A percentile compares a stretch with the other conserved stretches of the same genome.
Conservation (phyloP, 2,797 vertebrate genomes). For the Gambelia wislizenii region DNA sequence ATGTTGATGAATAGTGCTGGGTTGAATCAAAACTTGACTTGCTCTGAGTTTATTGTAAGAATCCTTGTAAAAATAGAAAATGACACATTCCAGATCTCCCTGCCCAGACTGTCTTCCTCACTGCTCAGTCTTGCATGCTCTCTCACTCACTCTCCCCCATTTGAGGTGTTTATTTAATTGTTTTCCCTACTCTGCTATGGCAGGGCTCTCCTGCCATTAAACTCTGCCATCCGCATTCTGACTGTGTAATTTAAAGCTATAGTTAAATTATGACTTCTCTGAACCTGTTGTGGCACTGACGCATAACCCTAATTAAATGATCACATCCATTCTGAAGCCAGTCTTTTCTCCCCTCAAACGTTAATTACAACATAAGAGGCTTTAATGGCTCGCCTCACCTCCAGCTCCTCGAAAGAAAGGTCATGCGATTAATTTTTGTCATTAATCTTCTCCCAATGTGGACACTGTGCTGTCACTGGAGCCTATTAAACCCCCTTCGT, state of each 20-base stretch:
- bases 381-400: slow-evolving; percentile 95
- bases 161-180: slow-evolving; percentile 81
- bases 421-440: slow-evolving; percentile 92
- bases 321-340: slow-evolving; percentile 90
- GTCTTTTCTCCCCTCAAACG: slow-evolving; percentile 88
- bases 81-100: neutral
- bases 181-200: slow-evolving; percentile 72
- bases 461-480: slow-evolving; percentile 87
- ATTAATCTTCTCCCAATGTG: slow-evolving; percentile 93
- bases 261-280: slow-evolving; percentile 89
- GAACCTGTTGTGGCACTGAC: slow-evolving; percentile 91
- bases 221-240: slow-evolving; percentile 79
- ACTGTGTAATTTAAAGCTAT: slow-evolving; percentile 91
- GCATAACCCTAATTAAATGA: slow-evolving; percentile 96
- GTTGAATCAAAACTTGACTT: neutral
- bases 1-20: neutral
- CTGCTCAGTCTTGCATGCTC: slow-evolving; percentile 15
- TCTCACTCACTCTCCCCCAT: neutral
- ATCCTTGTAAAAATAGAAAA: slow-evolving; percentile 9
- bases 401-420: slow-evolving; percentile 93
- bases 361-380: slow-evolving; percentile 97
- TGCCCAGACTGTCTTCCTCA: neutral
- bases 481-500: slow-evolving; percentile 85
- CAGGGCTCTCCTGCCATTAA: slow-evolving; percentile 78
- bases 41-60: neutral